Evolutionary conservation across 2,888 invertebrate genomes (phyloP).

Genomic region (Choreutis nemorana): DNA sequence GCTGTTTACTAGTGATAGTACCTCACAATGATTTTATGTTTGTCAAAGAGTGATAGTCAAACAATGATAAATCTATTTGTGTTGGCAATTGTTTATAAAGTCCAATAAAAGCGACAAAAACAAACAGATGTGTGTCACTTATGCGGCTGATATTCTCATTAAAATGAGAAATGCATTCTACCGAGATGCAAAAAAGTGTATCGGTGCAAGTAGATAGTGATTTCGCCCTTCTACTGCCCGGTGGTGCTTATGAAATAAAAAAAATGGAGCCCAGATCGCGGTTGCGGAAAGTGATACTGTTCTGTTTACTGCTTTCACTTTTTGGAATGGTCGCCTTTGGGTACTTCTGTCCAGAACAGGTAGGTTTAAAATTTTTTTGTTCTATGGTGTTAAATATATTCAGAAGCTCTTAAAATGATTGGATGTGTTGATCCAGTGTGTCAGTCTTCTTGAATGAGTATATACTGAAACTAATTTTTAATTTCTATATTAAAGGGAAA

Average conservation of each 20-base stretch:
- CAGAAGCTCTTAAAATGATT: no score
- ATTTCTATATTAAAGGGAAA: no score
- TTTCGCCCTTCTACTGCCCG: slow-evolving; percentile 79
- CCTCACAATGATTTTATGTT: no score
- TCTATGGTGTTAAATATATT: background rate
- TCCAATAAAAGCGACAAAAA: no score
- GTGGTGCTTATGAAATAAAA: slow-evolving; percentile 82
- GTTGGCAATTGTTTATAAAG: no score
- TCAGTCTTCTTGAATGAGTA: no score
- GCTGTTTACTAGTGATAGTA: no score
- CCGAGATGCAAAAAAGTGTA: slow-evolving; percentile 77
- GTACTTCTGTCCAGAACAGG: slow-evolving; percentile 89
- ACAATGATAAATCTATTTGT: no score
- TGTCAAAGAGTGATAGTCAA: no score
- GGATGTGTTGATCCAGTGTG: no score
- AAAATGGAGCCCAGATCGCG: slow-evolving; percentile 87
- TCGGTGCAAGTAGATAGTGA: slow-evolving; percentile 87
- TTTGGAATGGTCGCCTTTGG: slow-evolving; percentile 90
- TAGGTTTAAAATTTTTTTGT: slow-evolving; percentile 34
- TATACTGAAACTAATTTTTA: no score
- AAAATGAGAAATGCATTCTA: slow-evolving; percentile 66
- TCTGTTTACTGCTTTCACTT: slow-evolving; percentile 83
- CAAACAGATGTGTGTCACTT: no score
- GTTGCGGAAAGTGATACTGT: slow-evolving; percentile 80
- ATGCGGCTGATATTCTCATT: slow-evolving; percentile 20